Evolutionary conservation across 1,140 invertebrate species (phyloP).

Genomic region (Halictus rubicundus): DNA sequence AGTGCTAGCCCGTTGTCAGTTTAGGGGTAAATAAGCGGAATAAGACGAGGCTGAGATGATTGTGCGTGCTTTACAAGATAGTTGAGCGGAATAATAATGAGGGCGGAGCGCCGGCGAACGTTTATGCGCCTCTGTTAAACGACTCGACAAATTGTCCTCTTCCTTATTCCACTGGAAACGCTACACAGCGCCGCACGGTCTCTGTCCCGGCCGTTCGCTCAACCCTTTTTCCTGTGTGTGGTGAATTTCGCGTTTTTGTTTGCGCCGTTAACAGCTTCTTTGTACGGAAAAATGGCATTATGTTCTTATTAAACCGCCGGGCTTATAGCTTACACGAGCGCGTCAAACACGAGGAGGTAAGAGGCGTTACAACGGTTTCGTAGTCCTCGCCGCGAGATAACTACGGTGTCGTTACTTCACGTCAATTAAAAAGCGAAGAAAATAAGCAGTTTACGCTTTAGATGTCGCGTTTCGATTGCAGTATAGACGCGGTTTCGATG

Average conservation of each 20-base stretch:
- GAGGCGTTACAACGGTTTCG: too few species aligned
- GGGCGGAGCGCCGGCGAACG: conserved; percentile 1
- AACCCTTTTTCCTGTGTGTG: neutral
- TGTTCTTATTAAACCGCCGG: too few species aligned
- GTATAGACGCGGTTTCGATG: too few species aligned
- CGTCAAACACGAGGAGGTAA: too few species aligned
- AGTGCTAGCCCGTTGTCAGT: conserved; percentile 57
- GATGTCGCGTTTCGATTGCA: too few species aligned
- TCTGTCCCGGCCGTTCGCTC: neutral
- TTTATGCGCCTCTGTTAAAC: conserved; percentile 21
- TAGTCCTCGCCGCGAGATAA: too few species aligned
- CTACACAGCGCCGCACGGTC: neutral
- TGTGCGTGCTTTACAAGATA: conserved; percentile 57
- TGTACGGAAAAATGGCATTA: too few species aligned
- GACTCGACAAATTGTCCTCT: conserved; percentile 28
- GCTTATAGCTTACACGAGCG: too few species aligned
- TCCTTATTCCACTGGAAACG: neutral
- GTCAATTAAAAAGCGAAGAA: too few species aligned
- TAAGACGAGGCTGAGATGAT: conserved; percentile 55
- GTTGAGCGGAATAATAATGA: conserved; percentile 54
- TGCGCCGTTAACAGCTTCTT: too few species aligned
- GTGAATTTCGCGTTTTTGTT: neutral
- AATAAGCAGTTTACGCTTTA: too few species aligned
- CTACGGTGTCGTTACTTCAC: too few species aligned
- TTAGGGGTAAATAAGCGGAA: conserved; percentile 61